These are phyloP conservation scores for Fulica atra DNA, from an alignment of 2,113 vertebrate genomes.

Conservation along the genomic window DNA sequence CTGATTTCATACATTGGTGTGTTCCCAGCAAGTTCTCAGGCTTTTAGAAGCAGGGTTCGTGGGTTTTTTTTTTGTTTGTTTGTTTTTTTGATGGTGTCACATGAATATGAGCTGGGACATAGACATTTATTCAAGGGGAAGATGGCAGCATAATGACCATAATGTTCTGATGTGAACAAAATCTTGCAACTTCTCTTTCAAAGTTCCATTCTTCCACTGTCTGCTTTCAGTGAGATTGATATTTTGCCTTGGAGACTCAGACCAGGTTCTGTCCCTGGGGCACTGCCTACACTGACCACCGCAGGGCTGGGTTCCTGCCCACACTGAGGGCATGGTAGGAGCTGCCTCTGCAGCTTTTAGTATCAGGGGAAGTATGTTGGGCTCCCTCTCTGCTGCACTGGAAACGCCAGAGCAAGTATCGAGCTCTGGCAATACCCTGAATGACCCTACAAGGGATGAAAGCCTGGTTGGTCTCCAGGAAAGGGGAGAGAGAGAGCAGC, in stretches of 20 bases:
- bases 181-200: neutral
- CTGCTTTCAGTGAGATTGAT: neutral
- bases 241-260: neutral
- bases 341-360: neutral
- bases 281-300: neutral
- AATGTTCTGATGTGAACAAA: neutral
- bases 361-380: neutral
- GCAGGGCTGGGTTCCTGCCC: neutral
- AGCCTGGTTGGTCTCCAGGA: neutral
- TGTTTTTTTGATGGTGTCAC: neutral
- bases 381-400: neutral
- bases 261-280: neutral
- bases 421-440: neutral
- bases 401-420: neutral
- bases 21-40: neutral
- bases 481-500: neutral
- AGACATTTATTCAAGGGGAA: neutral
- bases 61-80: neutral
- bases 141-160: neutral
- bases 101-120: neutral
- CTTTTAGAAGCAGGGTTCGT: neutral
- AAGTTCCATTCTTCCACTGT: neutral
- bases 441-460: neutral
- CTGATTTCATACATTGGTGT: neutral
- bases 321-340: accelerated